Evolutionary conservation across 2,113 vertebrate species (phyloP).

Genomic region (Gadus macrocephalus): DNA sequence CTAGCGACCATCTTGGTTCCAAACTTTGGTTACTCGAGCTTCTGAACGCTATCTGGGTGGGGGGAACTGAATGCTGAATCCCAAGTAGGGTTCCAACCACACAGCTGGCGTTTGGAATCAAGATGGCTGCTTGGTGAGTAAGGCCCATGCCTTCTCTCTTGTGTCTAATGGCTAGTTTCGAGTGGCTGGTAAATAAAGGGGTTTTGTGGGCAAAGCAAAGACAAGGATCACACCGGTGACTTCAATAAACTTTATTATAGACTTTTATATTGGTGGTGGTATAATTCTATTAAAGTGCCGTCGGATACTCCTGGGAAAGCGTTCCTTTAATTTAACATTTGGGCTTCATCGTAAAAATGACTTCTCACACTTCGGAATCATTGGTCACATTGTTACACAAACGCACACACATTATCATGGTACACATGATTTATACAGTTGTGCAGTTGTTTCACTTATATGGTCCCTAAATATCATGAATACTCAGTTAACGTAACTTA

Average conservation of each 20-base stretch:
- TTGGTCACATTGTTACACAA: constrained; percentile 38
- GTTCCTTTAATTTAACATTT: constrained; percentile 13
- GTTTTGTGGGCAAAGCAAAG: no score
- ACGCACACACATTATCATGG: constrained; percentile 44
- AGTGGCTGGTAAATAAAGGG: no score
- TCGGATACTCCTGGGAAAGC: constrained; percentile 40
- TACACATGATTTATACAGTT: constrained; percentile 57
- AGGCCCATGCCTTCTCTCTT: no score
- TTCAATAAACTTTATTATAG: constrained; percentile 65
- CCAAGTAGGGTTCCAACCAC: no score
- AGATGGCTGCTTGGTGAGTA: no score
- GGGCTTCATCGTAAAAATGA: constrained; percentile 26
- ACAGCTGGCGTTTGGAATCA: no score
- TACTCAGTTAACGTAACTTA: constrained; percentile 45
- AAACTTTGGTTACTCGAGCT: no score
- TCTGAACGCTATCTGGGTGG: no score
- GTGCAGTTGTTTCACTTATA: constrained; percentile 48
- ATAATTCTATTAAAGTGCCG: constrained; percentile 71
- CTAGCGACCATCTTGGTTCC: no score
- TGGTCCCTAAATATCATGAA: constrained; percentile 62
- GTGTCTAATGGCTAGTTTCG: no score
- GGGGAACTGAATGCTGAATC: no score
- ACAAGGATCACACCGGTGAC: constrained; percentile 11
- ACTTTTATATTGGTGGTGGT: constrained; percentile 43
- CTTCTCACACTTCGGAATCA: constrained; percentile 48